These are phyloP conservation scores for Apaloderma vittatum DNA, from an alignment of 2,113 vertebrate genomes.

Conservation along the genomic window DNA sequence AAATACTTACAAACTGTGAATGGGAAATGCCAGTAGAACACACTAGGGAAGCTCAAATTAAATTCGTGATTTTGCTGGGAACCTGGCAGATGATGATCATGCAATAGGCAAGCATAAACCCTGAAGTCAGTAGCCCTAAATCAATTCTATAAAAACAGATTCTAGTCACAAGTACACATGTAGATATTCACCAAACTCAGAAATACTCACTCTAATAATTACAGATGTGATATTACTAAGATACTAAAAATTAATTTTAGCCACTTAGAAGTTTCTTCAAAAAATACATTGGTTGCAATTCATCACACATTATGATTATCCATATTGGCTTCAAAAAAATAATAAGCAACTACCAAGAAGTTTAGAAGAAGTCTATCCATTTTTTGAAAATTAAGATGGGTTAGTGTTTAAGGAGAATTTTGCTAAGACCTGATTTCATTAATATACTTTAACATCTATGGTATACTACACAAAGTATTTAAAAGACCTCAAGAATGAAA, in stretches of 20 bases:
- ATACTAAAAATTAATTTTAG: neutral
- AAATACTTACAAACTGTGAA: neutral
- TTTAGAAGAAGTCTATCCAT: neutral
- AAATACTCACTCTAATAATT: neutral
- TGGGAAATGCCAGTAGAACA: neutral
- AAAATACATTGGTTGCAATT: neutral
- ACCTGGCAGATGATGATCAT: neutral
- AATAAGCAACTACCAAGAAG: neutral
- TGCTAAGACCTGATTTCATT: neutral
- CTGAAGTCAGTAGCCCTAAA: neutral
- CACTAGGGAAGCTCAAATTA: neutral
- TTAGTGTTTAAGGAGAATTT: neutral
- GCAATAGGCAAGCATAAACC: neutral
- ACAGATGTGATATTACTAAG: neutral
- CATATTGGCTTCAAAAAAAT: neutral
- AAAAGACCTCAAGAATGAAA: neutral
- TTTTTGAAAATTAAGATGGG: neutral
- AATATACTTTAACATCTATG: neutral
- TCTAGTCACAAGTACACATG: neutral
- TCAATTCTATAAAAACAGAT: neutral
- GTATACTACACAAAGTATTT: neutral
- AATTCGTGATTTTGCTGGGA: neutral
- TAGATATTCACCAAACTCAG: neutral
- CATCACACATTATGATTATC: neutral
- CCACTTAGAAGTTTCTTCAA: neutral